Percentiles rank a stretch among this genome's conserved stretches.
phyloP scores from a whole-genome alignment of 2,113 vertebrate genomes.

The Anhinga anhinga region DNA sequence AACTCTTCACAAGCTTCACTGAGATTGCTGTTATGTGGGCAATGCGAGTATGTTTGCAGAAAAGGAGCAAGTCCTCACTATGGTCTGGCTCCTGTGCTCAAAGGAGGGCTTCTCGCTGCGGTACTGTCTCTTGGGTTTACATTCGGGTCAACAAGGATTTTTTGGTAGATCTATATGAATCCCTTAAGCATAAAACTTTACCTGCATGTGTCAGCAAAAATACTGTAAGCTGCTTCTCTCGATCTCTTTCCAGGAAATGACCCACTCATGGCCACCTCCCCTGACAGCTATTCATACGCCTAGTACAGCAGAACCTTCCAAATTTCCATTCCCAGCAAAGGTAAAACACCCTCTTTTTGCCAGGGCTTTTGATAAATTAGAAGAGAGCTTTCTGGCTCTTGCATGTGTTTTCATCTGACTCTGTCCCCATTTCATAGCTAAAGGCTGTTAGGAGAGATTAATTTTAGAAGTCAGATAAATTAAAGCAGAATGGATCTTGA shows the following conservation, averaged over 20 bases:
- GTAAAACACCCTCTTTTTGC: constrained; percentile 59
- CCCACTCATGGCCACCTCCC: constrained; percentile 90
- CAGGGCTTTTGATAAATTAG: background rate
- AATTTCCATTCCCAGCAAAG: constrained; percentile 81
- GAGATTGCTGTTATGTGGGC: background rate
- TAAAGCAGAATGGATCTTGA: background rate
- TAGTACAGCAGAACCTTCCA: constrained; percentile 78
- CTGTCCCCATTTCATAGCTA: background rate
- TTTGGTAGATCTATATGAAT: background rate
- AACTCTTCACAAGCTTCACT: background rate
- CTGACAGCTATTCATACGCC: constrained; percentile 86
- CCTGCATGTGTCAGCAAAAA: background rate
- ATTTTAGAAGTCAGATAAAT: background rate
- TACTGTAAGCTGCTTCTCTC: background rate
- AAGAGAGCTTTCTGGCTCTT: background rate
- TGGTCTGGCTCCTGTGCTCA: background rate
- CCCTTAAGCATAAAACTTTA: background rate
- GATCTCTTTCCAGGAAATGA: constrained; percentile 88
- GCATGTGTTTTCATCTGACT: background rate
- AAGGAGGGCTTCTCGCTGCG: background rate
- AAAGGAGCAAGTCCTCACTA: background rate
- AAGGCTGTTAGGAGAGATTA: background rate
- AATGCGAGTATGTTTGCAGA: background rate
- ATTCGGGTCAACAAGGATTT: fast-evolving
- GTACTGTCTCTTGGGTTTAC: fast-evolving